Conservation (phyloP, 2,888 invertebrate genomes). For the Limnephilus marmoratus region DNA sequence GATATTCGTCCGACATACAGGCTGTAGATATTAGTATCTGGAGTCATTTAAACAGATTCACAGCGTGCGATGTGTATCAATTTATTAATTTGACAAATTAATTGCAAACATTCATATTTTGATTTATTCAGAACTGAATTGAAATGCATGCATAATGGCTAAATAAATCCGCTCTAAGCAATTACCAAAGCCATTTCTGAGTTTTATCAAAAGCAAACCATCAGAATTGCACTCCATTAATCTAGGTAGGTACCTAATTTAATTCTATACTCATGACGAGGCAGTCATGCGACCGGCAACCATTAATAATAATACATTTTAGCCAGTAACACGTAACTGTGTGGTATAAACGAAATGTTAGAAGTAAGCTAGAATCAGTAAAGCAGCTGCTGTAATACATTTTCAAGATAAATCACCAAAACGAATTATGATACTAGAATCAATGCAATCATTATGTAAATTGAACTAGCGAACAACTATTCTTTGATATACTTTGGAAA, state of each 20-base stretch:
- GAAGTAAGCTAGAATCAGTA: background rate
- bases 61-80: background rate
- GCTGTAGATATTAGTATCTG: no score
- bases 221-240: constrained; percentile 8
- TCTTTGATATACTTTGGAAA: background rate
- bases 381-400: background rate
- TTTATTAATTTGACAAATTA: background rate
- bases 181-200: background rate
- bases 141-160: background rate
- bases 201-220: constrained; percentile 28
- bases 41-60: background rate
- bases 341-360: background rate
- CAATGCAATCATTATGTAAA: background rate
- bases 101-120: background rate
- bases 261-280: background rate
- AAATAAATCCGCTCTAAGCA: background rate
- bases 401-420: background rate
- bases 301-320: constrained; percentile 30
- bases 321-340: background rate
- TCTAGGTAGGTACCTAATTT: background rate
- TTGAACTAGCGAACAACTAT: background rate
- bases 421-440: background rate
- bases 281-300: constrained; percentile 19
- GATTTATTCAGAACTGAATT: background rate
- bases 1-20: no score